phyloP scores from a whole-genome alignment of 2,113 vertebrate genomes.

The Daboia siamensis region DNA sequence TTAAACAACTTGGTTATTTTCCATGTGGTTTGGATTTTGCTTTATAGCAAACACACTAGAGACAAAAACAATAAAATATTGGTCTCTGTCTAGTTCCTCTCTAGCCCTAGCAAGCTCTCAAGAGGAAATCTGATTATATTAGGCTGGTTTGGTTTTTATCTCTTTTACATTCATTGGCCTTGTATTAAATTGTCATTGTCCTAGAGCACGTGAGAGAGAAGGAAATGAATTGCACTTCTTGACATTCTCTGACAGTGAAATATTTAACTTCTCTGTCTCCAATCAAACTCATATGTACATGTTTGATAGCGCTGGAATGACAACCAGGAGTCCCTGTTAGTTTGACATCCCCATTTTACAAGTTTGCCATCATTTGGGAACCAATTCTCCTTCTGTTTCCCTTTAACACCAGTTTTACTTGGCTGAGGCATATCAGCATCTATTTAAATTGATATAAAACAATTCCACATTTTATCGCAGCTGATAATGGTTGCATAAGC shows the following conservation, averaged over 20 bases:
- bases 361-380: conserved; percentile 38
- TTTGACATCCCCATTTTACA: conserved; percentile 60
- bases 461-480: conserved; percentile 15
- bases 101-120: conserved; percentile 61
- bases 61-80: conserved; percentile 70
- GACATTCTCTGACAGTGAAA: conserved; percentile 91
- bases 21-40: conserved; percentile 42
- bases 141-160: conserved; percentile 75
- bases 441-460: conserved; percentile 12
- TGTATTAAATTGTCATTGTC: conserved; percentile 89
- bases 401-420: conserved; percentile 30
- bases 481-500: not conserved
- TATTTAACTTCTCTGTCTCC: conserved; percentile 89
- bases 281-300: conserved; percentile 84
- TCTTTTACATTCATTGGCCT: conserved; percentile 78
- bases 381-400: not conserved
- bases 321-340: conserved; percentile 63
- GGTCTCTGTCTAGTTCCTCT: conserved; percentile 63
- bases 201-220: conserved; percentile 72
- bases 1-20: conserved; percentile 26
- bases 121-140: conserved; percentile 73
- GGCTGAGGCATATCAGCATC: conserved; percentile 7
- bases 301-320: conserved; percentile 74
- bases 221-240: conserved; percentile 86
- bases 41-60: conserved; percentile 56